Evolutionary conservation across 2,797 vertebrate genomes (phyloP), one percentile per base, ranked within the genome.

Genomic region (Chanos chanos): DNA sequence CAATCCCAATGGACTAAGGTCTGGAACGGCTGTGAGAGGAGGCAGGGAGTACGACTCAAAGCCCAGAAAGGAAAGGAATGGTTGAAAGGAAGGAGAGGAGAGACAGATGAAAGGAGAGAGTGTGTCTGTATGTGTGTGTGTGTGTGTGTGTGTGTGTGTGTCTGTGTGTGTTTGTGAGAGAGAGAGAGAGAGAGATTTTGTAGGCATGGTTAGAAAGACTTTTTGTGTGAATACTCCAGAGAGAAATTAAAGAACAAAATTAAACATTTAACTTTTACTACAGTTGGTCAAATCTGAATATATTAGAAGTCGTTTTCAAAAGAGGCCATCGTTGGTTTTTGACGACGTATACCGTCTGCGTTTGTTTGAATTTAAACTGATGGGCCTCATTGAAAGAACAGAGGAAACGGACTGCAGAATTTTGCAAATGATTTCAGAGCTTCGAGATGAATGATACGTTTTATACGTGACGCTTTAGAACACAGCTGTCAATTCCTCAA

Each of bases 1-100:
- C 83, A 89, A 81, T 90, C 87, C 86, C 87, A 84, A 81, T 49
- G 79, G 86, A 81, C 68, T 68, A 64, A 72, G 70, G 81, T 79
- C 81, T 85, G 87, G 87, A 89, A 87, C 85, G 86, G 86, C 85
- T 83, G 85, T 85, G 82, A 67, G 83, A 79, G 78, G 76, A 58
- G 40, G 40, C 43, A 22, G 37, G 47, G 30, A 40, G 49, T 55
- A 27, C 8, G 10, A 56, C 37, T 52, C 21, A 37, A 41, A 40
- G 58, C 9, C 27, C 5, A 51, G 18, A 36, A 37, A 60, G 30
- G 37, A 7, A 34, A 56, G 40, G 55, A 61, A 21, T 41, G 19
- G 9, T 16, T 6, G n/a, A 16, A 41, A 22, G 25, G 22, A 41
- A 63, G 15, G 34, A 31, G 18, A 40, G 1, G 30, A 3, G 27